A percentile compares a stretch with the other conserved stretches of the same genome.
These are phyloP conservation scores for Lethenteron camtschaticum DNA, from an alignment of 2,113 vertebrate genomes.

Conservation along the genomic window DNA sequence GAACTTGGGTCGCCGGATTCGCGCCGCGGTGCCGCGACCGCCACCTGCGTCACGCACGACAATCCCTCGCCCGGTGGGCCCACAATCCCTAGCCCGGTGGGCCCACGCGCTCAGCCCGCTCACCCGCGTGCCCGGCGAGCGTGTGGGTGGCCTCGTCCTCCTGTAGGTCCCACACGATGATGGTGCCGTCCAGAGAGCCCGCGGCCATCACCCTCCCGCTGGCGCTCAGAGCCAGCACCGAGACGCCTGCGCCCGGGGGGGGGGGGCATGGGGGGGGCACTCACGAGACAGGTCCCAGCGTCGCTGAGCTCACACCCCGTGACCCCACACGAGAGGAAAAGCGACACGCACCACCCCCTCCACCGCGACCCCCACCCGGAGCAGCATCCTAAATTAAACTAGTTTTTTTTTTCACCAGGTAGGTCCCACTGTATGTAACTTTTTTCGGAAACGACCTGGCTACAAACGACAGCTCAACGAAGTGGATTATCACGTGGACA, in stretches of 20 bases:
- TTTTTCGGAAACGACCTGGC: too few relatives aligned
- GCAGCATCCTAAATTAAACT: too few relatives aligned
- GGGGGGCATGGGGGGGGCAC: not conserved
- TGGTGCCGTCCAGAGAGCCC: constrained; percentile 26
- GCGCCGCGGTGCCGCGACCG: too few relatives aligned
- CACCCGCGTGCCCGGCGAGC: constrained; percentile 32
- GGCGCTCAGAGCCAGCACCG: constrained; percentile 23
- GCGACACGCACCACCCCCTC: too few relatives aligned
- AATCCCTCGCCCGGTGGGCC: not conserved
- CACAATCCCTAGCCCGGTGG: not conserved
- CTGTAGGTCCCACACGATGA: constrained; percentile 27
- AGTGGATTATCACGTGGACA: too few relatives aligned
- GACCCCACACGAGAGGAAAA: too few relatives aligned
- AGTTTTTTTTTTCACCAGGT: too few relatives aligned
- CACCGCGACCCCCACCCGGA: too few relatives aligned
- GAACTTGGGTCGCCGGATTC: too few relatives aligned
- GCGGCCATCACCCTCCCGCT: constrained; percentile 23
- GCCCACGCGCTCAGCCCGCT: constrained; percentile 5
- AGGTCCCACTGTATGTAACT: too few relatives aligned
- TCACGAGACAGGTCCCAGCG: not conserved
- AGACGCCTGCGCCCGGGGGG: constrained; percentile 17
- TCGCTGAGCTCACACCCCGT: not conserved
- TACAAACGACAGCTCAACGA: too few relatives aligned
- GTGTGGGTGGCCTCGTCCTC: constrained; percentile 22
- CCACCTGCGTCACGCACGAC: too few relatives aligned